Evolutionary conservation across 2,113 vertebrate genomes (phyloP).

Genomic region (Gavialis gangeticus): DNA sequence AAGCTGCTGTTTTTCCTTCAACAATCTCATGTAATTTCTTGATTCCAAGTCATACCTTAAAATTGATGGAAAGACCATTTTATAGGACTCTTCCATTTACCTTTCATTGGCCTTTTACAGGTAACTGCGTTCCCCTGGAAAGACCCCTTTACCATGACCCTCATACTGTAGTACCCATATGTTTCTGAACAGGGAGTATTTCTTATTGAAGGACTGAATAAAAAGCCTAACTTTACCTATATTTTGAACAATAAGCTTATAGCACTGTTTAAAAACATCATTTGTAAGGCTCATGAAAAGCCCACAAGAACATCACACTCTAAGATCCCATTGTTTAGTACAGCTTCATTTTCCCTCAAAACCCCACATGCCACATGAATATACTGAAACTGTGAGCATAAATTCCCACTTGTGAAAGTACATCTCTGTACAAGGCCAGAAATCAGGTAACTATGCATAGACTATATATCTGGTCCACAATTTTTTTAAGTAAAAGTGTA

Average conservation of each 20-base stretch:
- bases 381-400: no score
- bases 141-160: neutral
- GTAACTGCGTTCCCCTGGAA: neutral
- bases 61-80: neutral
- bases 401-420: neutral
- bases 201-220: neutral
- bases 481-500: neutral
- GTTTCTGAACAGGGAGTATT: constrained; percentile 22
- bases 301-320: neutral
- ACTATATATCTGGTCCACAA: accelerated
- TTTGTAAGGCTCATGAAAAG: neutral
- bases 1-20: neutral
- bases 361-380: neutral
- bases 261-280: neutral
- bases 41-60: neutral
- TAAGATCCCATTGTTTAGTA: neutral
- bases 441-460: neutral
- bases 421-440: neutral
- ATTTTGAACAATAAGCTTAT: neutral
- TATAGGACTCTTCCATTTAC: neutral
- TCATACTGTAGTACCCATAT: neutral
- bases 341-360: neutral
- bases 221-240: neutral
- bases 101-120: neutral
- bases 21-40: neutral